These are phyloP conservation scores for Megaceryle maxima DNA, from an alignment of 2,113 vertebrate species.

Conservation along the genomic window DNA sequence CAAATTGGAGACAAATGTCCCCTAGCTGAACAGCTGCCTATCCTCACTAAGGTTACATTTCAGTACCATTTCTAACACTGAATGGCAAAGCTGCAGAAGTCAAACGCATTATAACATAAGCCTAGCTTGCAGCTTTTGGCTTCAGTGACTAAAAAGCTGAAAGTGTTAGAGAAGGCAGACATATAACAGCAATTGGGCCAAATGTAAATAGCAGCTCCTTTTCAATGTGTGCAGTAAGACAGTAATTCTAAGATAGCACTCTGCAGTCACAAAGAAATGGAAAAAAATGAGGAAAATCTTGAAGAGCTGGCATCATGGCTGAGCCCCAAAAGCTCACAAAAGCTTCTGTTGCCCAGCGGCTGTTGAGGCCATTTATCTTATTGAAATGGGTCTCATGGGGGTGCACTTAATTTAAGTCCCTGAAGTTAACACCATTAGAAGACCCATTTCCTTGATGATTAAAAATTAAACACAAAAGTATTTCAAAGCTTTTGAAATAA, in stretches of 20 bases:
- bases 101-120: neutral
- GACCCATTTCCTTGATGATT: conserved; percentile 72
- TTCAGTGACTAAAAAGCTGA: neutral
- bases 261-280: neutral
- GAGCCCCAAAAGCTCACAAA: neutral
- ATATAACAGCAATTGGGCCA: accelerated
- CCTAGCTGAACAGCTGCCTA: neutral
- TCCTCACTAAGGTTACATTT: neutral
- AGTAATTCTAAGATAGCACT: neutral
- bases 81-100: neutral
- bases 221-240: neutral
- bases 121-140: neutral
- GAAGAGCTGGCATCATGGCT: neutral
- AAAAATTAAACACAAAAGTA: conserved; percentile 72
- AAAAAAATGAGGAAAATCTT: neutral
- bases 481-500: conserved; percentile 76
- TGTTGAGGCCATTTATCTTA: neutral
- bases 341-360: neutral
- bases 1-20: neutral
- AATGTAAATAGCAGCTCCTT: neutral
- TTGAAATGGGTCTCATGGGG: neutral
- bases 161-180: neutral
- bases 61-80: neutral
- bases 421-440: conserved; percentile 53
- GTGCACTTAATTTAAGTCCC: conserved; percentile 40